Conservation (phyloP, 2,888 invertebrate genomes). For the Chymomyza procnemis region DNA sequence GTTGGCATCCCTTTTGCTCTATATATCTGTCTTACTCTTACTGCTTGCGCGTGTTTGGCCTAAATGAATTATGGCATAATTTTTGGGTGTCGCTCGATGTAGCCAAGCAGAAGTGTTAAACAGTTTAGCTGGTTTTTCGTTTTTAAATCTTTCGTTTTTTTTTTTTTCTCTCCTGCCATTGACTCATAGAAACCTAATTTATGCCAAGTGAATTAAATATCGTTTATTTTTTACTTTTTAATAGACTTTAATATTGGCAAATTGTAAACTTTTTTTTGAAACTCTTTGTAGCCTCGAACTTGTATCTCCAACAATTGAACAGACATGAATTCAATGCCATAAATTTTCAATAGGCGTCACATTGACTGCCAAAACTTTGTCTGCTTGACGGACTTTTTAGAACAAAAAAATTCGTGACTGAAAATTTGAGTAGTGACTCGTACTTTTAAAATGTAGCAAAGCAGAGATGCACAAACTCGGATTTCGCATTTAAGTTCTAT, state of each 20-base stretch:
- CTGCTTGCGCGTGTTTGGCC: constrained; percentile 11
- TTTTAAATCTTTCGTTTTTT: background rate
- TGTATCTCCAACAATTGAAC: background rate
- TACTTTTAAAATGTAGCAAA: background rate
- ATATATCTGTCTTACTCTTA: background rate
- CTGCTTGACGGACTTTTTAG: constrained; percentile 44
- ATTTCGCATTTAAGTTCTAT: background rate
- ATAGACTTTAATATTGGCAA: background rate
- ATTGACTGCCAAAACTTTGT: constrained; percentile 58
- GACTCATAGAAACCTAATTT: background rate
- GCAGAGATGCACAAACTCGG: background rate
- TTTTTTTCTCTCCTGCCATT: background rate
- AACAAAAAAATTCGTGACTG: background rate
- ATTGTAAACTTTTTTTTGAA: background rate
- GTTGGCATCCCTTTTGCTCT: background rate
- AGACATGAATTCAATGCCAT: constrained; percentile 67
- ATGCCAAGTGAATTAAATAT: constrained; percentile 2
- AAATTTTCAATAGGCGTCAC: constrained; percentile 65
- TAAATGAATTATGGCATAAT: constrained; percentile 61
- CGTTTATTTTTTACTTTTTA: constrained; percentile 29
- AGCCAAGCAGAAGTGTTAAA: constrained; percentile 72
- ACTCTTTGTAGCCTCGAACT: no score
- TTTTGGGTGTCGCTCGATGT: constrained; percentile 40
- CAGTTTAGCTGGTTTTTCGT: constrained; percentile 65
- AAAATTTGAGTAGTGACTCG: background rate